Evolutionary conservation across 2,888 invertebrate species (phyloP), one percentile per base, ranked within the genome.

Genomic region (Gisinianus flammeolus): DNA sequence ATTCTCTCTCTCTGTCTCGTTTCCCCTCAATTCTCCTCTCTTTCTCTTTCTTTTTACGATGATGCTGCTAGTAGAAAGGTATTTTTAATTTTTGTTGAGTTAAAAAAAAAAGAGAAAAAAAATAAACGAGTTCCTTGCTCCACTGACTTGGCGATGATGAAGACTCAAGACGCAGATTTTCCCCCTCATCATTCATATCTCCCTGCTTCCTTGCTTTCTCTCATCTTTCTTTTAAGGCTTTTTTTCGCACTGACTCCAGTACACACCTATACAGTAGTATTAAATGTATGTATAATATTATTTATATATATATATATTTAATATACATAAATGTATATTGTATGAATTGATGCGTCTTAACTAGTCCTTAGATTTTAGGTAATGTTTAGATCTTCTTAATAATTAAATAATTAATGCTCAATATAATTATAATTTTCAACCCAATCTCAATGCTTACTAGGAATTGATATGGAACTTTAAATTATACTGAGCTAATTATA

Each of bases 401-500:
- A 22, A 28, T 12, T 64, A 64, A 64, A 64, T 16, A 64, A 28
- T 64, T 64, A 10, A 64, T 70, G 54, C 35, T 70, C 68, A 56
- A 76, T 33, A 68, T 68, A 56, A 76, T 67, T 69, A 28, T 74
- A 73, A 33, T 56, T 62, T 62, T 74, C 52, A 74, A 26, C 28
- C 66, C 66, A 74, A 74, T 44, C 62, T 44, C 64, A 26, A 73
- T 28, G 30, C 73, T n/a, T 26, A 56, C 68, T 58, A 30, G 52
- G 33, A 68, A 31, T 52, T 56, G 44, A 24, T 54, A 26, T 35
- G 62, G 28, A 35, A 76, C 26, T 24, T 30, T 76, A 70, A 68
- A 69, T 70, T 64, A 70, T 70, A 76, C 44, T 56, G 76, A 69
- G 33, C 72, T 58, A 72, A n/a, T n/a, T n/a, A n/a, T n/a, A n/a